A percentile compares a stretch with the other conserved stretches of the same genome.
These are phyloP conservation scores for Elaphurus davidianus DNA, from an alignment of 2,113 vertebrate genomes.

Conservation along the genomic window DNA sequence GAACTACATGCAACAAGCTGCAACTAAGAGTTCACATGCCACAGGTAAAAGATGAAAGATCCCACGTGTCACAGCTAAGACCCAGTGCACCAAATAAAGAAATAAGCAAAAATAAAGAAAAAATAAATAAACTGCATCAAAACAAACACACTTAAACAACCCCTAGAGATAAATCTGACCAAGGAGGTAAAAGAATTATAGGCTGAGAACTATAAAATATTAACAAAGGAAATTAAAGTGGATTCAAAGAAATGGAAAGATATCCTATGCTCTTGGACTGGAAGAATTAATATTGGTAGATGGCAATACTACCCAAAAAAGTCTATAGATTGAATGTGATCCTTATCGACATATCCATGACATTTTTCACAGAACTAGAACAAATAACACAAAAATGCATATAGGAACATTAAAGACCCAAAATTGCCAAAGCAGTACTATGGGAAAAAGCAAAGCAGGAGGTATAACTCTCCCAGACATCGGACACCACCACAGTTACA, in stretches of 20 bases:
- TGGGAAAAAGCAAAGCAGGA: neutral
- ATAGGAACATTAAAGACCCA: neutral
- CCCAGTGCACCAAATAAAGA: neutral
- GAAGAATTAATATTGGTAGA: neutral
- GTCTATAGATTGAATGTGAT: neutral
- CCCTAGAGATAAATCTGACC: neutral
- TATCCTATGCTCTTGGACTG: neutral
- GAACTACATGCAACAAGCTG: neutral
- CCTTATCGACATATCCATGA: neutral
- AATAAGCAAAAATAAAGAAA: neutral
- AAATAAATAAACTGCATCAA: neutral
- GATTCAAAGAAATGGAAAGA: neutral
- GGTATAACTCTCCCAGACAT: neutral
- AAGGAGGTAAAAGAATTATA: neutral
- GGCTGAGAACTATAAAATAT: neutral
- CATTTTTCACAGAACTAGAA: neutral
- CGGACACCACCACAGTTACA: neutral
- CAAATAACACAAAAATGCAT: neutral
- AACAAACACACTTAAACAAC: neutral
- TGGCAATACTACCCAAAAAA: neutral
- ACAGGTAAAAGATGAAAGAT: neutral
- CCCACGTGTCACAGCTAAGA: neutral
- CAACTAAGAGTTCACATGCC: neutral
- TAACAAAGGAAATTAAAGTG: neutral
- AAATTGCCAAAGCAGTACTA: neutral